Evolutionary conservation across 2,888 invertebrate species (phyloP), one percentile per base, ranked within the genome.

Genomic region (Globia sparganii): DNA sequence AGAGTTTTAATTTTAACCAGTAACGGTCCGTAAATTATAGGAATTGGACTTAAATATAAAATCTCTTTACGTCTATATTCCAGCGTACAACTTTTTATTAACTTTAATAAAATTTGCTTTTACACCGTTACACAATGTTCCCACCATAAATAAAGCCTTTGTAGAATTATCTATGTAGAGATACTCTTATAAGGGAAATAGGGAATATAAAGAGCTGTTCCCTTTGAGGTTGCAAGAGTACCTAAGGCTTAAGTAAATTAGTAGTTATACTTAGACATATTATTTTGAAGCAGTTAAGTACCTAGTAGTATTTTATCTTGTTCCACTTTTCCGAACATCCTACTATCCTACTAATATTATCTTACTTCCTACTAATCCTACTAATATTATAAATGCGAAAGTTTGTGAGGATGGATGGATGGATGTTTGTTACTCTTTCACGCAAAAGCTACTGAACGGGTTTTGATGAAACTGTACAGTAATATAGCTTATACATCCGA

Each of bases 31-130:
- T n/a, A n/a, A n/a, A n/a, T n/a, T n/a, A n/a, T n/a, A n/a, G n/a
- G n/a, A n/a, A n/a, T n/a, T n/a, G n/a, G n/a, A n/a, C n/a, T n/a
- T n/a, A 86, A 86, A 80, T 79, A 69, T 73, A 58, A 81, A 84
- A 64, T 71, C 21, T 66, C 37, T 65, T 59, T 49, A 62, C 53
- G 64, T 49, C 31, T 53, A 62, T 72, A 53, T 64, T 34, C 46
- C 56, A 77, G 49, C 56, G 8, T 37, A 58, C 8, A 49, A 64
- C 28, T 56, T 84, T 67, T 85, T 68, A 81, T 68, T 61, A 61
- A n/a, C 15, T 56, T 67, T 70, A 56, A 72, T 68, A 28, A 43
- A 72, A 71, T 84, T 74, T 59, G 8, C 46, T 18, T 74, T 59
- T 74, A 21, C 56, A 46, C 53, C 46, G 53, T 61, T 61, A 40